Conservation (phyloP, 2,113 vertebrate species). For the Marmota flaviventris region DNA sequence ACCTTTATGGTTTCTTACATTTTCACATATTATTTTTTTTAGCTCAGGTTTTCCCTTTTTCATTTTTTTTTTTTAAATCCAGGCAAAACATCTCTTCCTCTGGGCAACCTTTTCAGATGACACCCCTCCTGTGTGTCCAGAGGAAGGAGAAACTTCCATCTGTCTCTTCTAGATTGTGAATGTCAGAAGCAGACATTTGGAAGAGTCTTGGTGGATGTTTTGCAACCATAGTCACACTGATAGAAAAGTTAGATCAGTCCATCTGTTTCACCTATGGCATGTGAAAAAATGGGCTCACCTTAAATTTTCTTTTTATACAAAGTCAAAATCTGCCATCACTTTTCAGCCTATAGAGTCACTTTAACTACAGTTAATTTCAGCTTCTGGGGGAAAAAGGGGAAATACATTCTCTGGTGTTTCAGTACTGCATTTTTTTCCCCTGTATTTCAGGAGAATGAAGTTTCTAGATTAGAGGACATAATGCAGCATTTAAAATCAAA, state of each 20-base stretch:
- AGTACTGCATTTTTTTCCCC: background rate
- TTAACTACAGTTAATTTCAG: conserved; percentile 31
- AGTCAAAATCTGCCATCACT: conserved; percentile 22
- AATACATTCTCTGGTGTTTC: background rate
- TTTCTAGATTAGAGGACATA: conserved; percentile 87
- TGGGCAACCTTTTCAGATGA: background rate
- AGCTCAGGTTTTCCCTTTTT: background rate
- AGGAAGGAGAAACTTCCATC: background rate
- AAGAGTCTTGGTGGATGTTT: background rate
- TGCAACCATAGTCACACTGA: background rate
- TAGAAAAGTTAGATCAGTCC: background rate
- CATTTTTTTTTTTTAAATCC: background rate
- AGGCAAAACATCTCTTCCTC: background rate
- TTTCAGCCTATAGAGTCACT: background rate
- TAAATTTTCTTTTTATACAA: conserved; percentile 46
- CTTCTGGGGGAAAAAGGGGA: conserved; percentile 10
- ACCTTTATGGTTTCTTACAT: background rate
- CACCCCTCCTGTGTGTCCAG: background rate
- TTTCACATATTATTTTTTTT: background rate
- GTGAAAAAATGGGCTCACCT: conserved; percentile 39
- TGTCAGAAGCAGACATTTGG: background rate
- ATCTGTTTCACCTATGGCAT: background rate
- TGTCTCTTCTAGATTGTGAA: background rate
- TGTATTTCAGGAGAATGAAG: conserved; percentile 87
- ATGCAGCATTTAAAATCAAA: conserved; percentile 86